Evolutionary conservation across 2,888 invertebrate genomes (phyloP), one percentile per base, ranked within the genome.

Genomic region (Hypena proboscidalis): DNA sequence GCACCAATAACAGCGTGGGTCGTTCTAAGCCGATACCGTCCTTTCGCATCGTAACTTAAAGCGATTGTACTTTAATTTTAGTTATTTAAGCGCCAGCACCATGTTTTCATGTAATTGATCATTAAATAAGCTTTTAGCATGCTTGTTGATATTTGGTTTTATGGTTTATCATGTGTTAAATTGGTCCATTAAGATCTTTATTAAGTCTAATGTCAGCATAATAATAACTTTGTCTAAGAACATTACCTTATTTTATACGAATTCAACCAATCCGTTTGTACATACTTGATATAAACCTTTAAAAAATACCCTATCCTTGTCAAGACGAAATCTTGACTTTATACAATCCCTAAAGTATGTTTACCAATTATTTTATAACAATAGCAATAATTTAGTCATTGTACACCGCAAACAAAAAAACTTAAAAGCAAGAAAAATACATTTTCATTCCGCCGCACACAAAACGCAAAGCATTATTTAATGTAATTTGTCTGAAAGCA

Each of bases 1-100:
- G 17, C 38, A 27, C 20, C 25, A 36, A 44, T 42, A 54, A 23
- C 41, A 49, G 75, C 75, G 79, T 79, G 75, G 79, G 77, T 48
- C 55, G 71, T 55, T 66, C 64, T 58, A 66, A 68, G 73, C 72
- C 64, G 68, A 71, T 69, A 70, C 70, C 67, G 54, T 72, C 69
- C 62, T 71, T 66, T 75, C 64, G 63, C 70, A 70, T 73, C 69
- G 66, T 67, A 67, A 69, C 66, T 73, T 63, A 58, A 69, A 67
- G 56, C 62, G 61, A 71, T 69, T 68, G 67, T 64, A 69, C 63
- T 70, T 70, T 72, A 71, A 76, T 73, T 74, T 74, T 69, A 65
- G 71, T 71, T 70, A 70, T 74, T 66, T 67, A 67, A 72, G 60
- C 67, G 65, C 66, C 57, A 47, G 41, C 42, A 48, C 52, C 51